Conservation (phyloP, 1,140 invertebrate genomes). For the Vollenhovia emeryi region DNA sequence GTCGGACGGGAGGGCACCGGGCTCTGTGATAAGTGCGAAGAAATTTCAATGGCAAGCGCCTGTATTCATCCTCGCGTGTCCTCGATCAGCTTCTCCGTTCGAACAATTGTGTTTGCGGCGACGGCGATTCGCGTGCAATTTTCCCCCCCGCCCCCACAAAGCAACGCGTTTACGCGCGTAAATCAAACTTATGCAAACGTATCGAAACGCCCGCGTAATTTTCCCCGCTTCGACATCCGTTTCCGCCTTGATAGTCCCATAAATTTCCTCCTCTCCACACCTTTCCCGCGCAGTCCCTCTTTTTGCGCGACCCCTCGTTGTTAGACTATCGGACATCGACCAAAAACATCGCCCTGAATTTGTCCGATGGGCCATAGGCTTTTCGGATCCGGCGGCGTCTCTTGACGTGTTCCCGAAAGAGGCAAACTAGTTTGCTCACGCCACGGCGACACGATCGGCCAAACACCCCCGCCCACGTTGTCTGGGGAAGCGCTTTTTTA, state of each 20-base stretch:
- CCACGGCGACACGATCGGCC: constrained; percentile 39
- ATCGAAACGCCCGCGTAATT: not conserved
- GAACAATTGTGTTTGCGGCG: not conserved
- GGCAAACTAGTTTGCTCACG: constrained; percentile 55
- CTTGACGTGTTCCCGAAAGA: constrained; percentile 44
- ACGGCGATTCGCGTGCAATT: no score
- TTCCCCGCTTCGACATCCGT: not conserved
- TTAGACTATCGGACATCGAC: constrained; percentile 34
- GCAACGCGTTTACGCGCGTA: not conserved
- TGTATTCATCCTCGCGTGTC: not conserved
- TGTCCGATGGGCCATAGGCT: constrained; percentile 39
- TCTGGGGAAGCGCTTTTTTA: constrained; percentile 33
- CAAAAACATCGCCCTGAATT: constrained; percentile 52
- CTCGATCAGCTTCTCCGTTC: not conserved
- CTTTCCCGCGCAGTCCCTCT: not conserved
- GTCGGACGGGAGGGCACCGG: not conserved
- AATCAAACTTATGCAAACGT: not conserved
- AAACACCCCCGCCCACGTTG: constrained; percentile 35
- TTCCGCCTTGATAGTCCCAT: not conserved
- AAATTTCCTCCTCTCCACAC: not conserved
- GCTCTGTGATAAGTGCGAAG: constrained; percentile 7
- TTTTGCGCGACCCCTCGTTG: constrained; percentile 20
- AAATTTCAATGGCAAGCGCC: not conserved
- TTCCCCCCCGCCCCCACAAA: no score
- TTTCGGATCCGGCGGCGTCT: constrained; percentile 7